phyloP scores from a whole-genome alignment of 2,113 vertebrate species.

The Astatotilapia flaviijosephi region DNA sequence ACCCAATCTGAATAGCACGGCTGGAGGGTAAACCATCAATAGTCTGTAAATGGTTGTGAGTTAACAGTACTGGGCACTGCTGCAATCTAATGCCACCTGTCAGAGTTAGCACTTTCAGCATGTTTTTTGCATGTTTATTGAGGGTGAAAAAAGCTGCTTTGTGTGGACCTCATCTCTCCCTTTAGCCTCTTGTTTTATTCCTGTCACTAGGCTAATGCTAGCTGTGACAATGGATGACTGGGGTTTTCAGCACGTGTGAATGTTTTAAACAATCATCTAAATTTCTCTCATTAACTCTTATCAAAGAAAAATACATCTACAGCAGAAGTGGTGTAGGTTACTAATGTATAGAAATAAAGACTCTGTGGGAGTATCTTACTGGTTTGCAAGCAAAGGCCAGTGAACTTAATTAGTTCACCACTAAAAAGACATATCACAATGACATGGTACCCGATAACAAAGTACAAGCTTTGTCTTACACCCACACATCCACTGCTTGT shows the following conservation, averaged over 20 bases:
- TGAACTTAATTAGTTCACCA: background rate
- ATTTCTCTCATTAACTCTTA: background rate
- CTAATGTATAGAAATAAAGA: background rate
- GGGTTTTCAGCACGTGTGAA: background rate
- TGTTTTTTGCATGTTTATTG: background rate
- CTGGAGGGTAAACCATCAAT: background rate
- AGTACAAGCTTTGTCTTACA: background rate
- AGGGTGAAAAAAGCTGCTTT: background rate
- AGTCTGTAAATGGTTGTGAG: background rate
- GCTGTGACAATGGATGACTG: background rate
- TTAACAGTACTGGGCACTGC: background rate
- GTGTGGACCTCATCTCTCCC: background rate
- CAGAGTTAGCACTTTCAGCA: background rate
- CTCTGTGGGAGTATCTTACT: background rate
- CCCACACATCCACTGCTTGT: background rate
- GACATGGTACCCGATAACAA: background rate
- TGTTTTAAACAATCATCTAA: background rate
- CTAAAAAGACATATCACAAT: background rate
- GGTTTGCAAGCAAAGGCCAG: background rate
- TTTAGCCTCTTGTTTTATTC: background rate
- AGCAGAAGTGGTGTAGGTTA: background rate
- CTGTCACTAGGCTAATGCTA: background rate
- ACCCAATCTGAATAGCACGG: fast-evolving
- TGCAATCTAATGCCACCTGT: background rate
- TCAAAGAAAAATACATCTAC: background rate